A percentile compares a stretch with the other conserved stretches of the same genome.
Conservation (phyloP, 2,113 vertebrate species). For the Leuciscus idus region DNA sequence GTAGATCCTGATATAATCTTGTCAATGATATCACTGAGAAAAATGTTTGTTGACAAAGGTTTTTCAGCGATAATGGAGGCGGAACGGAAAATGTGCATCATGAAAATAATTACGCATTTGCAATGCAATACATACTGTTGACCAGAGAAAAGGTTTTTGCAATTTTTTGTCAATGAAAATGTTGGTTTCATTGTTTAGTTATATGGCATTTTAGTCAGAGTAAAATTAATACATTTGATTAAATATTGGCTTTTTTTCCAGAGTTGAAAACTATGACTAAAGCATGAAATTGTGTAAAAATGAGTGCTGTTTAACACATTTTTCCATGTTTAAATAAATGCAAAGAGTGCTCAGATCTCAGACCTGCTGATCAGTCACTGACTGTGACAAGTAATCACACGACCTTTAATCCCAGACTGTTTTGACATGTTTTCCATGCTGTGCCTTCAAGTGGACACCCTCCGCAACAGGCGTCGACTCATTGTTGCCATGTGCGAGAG, state of each 20-base stretch:
- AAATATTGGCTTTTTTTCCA: background rate
- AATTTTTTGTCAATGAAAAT: background rate
- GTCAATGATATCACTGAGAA: background rate
- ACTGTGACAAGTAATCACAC: constrained; percentile 67
- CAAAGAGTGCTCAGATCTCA: background rate
- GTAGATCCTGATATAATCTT: background rate
- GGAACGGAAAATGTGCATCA: background rate
- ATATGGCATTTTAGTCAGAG: background rate
- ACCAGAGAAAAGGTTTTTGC: background rate
- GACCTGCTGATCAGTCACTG: constrained; percentile 68
- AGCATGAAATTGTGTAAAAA: background rate
- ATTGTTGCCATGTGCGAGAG: constrained; percentile 47
- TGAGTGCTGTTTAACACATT: background rate
- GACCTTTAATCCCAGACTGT: constrained; percentile 62
- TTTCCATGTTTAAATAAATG: background rate
- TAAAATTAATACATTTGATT: background rate
- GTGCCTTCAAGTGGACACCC: constrained; percentile 52
- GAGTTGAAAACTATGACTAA: background rate
- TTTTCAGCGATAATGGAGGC: background rate
- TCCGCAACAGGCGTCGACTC: constrained; percentile 47
- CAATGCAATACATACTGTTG: background rate
- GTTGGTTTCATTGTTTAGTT: background rate
- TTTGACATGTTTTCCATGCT: constrained; percentile 68
- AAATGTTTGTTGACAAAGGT: too few relatives aligned
- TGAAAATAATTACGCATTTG: background rate